Evolutionary conservation across 2,888 invertebrate species (phyloP), one percentile per base, ranked within the genome.

Genomic region (Invenusta paracnida): DNA sequence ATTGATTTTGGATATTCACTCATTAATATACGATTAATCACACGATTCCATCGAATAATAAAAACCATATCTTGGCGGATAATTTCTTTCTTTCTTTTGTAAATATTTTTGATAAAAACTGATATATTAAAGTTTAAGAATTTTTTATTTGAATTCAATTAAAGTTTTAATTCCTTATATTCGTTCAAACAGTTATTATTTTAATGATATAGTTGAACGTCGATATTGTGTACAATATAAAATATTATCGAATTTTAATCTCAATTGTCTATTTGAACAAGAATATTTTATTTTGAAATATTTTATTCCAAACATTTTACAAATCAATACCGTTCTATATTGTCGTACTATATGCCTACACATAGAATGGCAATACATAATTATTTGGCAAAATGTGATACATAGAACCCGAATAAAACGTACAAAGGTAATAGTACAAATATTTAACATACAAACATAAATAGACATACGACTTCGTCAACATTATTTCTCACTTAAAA

Each of bases 271-370:
- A 73, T 73, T 23, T 23, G 27, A 73, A n/a, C 17, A 73, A 73
- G 25, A 73, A 73, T 73, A n/a, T 23, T 73, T 13, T 5, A n/a
- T 73, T 73, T 73, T 73, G 73, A 73, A 73, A 73, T 73, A 73
- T 73, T 73, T 73, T 73, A 73, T 73, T 73, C 2, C 2, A 73
- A 73, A 73, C 73, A 73, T 73, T 73, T 23, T 13, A 73, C 25
- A 73, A 5, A 73, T 73, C 25, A 73, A 23, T 73, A 73, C 73
- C 73, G 27, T 73, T 73, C 73, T 23, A 73, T 73, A 73, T 73
- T 73, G 48, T 17, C 48, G 17, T 48, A 48, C 48, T 17, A 48
- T 48, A 48, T 48, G 73, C 27, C 25, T 73, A 73, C 73, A 73
- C 73, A 23, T 73, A 73, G 73, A 73, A 73, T 23, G 73, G 73